These are phyloP conservation scores for Oligia strigilis DNA, from an alignment of 2,888 invertebrate species.

Conservation along the genomic window DNA sequence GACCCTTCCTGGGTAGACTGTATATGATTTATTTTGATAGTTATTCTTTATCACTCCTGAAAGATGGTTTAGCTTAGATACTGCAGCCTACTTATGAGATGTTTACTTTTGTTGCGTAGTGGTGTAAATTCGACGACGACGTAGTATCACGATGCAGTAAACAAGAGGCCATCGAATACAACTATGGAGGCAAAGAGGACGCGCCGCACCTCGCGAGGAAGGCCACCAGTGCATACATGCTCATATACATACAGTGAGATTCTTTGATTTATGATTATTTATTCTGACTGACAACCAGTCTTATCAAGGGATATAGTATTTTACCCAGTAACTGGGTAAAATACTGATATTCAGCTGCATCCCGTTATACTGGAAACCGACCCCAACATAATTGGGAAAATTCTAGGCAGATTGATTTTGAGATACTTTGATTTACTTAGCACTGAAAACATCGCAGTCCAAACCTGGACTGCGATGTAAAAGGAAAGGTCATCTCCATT, in stretches of 20 bases:
- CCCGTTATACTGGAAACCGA: no score
- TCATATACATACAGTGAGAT: slow-evolving; percentile 96
- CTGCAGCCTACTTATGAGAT: neutral
- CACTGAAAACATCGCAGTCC: no score
- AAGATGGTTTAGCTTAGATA: neutral
- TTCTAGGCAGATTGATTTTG: no score
- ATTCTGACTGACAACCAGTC: no score
- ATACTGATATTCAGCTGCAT: no score
- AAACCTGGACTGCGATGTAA: no score
- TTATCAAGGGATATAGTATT: no score
- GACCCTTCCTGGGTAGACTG: neutral
- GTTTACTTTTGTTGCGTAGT: slow-evolving; percentile 86
- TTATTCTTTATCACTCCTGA: neutral
- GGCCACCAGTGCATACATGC: slow-evolving; percentile 99
- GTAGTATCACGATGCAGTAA: slow-evolving; percentile 99
- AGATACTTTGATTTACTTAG: no score
- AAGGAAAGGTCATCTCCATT: no score
- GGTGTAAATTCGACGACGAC: slow-evolving; percentile 99
- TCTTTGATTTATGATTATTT: neutral
- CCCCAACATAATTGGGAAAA: no score
- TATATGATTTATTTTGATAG: slow-evolving; percentile 32
- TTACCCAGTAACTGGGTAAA: no score
- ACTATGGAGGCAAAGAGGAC: slow-evolving; percentile 99
- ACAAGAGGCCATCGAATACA: slow-evolving; percentile 98
- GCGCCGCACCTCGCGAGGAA: slow-evolving; percentile 96